A percentile compares a stretch with the other conserved stretches of the same genome.
These are phyloP conservation scores for Leptura quadrifasciata DNA, from an alignment of 2,888 invertebrate genomes.

Conservation along the genomic window DNA sequence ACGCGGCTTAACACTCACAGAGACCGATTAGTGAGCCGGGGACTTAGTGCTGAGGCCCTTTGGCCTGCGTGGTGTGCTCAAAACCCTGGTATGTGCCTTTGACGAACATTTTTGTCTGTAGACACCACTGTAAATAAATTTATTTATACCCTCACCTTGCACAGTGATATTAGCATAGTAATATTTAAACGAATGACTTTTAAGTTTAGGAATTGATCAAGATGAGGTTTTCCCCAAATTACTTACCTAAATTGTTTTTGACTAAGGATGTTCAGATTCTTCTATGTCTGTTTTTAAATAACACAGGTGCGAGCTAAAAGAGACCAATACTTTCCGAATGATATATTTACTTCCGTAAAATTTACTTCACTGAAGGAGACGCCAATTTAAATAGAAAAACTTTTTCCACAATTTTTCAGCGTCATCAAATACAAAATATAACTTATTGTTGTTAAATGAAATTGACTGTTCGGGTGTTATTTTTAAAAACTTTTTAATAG, in stretches of 20 bases:
- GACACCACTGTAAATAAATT: slow-evolving; percentile 26
- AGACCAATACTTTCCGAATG: no score
- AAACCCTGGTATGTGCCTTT: slow-evolving; percentile 84
- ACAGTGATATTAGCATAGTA: slow-evolving; percentile 63
- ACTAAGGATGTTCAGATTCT: neutral
- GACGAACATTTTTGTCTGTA: slow-evolving; percentile 56
- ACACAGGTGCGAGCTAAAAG: no score
- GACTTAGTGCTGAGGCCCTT: slow-evolving; percentile 81
- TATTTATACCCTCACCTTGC: slow-evolving; percentile 42
- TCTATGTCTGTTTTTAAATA: no score
- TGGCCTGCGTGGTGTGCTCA: slow-evolving; percentile 88
- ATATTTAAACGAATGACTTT: slow-evolving; percentile 40
- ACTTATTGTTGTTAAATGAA: no score
- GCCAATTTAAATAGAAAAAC: no score
- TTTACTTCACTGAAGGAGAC: no score
- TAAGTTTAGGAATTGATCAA: slow-evolving; percentile 15
- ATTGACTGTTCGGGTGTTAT: no score
- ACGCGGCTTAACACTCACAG: slow-evolving; percentile 81
- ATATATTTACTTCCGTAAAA: no score
- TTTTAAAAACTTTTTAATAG: no score
- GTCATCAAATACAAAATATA: no score
- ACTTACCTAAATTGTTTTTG: neutral
- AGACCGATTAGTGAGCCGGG: slow-evolving; percentile 79
- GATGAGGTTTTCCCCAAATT: neutral
- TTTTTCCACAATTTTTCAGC: no score